These are phyloP conservation scores for Thysanoteuthis rhombus DNA, from an alignment of 2,888 invertebrate species.

Conservation along the genomic window DNA sequence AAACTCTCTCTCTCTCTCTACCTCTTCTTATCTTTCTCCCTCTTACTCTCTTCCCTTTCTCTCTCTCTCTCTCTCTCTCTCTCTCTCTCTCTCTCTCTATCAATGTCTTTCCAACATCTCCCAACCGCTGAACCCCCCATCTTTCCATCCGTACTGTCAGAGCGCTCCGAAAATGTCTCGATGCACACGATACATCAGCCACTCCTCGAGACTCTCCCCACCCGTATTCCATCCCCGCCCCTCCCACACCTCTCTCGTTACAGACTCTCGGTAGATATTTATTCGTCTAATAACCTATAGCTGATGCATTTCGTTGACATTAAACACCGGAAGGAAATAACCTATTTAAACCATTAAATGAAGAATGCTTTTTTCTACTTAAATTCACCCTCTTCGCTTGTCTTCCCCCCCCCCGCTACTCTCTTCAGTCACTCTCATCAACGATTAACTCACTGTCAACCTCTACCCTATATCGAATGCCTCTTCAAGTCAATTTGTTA, in stretches of 20 bases:
- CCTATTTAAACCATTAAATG: background rate
- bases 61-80: background rate
- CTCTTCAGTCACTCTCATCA: no score
- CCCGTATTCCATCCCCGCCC: background rate
- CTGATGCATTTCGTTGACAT: background rate
- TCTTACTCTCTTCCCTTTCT: background rate
- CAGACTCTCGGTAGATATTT: background rate
- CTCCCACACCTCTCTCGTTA: rapidly evolving
- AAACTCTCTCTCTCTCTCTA: background rate
- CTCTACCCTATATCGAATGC: background rate
- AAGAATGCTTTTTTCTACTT: background rate
- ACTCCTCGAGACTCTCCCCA: background rate
- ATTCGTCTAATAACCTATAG: background rate
- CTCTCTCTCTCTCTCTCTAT: background rate
- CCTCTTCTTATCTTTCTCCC: no score
- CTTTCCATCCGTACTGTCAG: background rate
- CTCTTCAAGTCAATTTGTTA: background rate
- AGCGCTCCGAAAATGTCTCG: background rate
- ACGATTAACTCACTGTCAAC: background rate
- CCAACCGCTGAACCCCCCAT: background rate
- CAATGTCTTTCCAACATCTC: background rate
- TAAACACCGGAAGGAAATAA: constrained; percentile 12
- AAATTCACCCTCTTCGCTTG: background rate
- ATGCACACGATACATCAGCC: background rate
- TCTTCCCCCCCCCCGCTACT: background rate